Conservation (phyloP, 1,140 invertebrate genomes). For the Solenopsis fugax region DNA sequence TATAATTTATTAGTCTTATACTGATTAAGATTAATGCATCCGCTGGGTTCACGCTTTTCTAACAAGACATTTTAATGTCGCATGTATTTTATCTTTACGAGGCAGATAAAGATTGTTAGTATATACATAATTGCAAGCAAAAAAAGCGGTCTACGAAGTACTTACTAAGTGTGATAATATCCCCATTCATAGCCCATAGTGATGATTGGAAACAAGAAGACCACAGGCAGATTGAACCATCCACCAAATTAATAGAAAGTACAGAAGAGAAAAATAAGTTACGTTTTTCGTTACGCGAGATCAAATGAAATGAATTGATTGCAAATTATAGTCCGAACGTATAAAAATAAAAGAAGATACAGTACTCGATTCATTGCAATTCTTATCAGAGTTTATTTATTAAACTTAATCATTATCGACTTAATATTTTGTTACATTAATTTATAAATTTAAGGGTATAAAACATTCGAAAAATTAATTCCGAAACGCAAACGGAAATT, state of each 20-base stretch:
- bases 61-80: conserved; percentile 47
- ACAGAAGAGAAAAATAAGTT: conserved; percentile 84
- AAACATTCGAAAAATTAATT: not conserved
- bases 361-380: conserved; percentile 6
- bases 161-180: conserved; percentile 83
- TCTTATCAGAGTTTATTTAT: not conserved
- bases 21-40: conserved; percentile 33
- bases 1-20: not conserved
- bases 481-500: not conserved
- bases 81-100: conserved; percentile 40
- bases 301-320: conserved; percentile 7
- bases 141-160: conserved; percentile 80
- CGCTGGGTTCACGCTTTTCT: conserved; percentile 67
- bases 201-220: conserved; percentile 81
- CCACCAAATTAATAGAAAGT: conserved; percentile 86
- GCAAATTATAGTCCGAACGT: conserved; percentile 30
- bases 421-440: not conserved
- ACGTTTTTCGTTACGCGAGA: conserved; percentile 57
- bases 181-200: conserved; percentile 80
- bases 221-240: conserved; percentile 83
- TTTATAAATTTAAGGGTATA: not conserved
- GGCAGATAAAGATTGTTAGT: conserved; percentile 61
- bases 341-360: conserved; percentile 23
- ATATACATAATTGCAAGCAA: conserved; percentile 66
- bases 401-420: not conserved